Percentiles rank a stretch among this genome's conserved stretches.
Evolutionary conservation across 2,888 invertebrate genomes (phyloP).

Genomic region (Lutraria lutraria): DNA sequence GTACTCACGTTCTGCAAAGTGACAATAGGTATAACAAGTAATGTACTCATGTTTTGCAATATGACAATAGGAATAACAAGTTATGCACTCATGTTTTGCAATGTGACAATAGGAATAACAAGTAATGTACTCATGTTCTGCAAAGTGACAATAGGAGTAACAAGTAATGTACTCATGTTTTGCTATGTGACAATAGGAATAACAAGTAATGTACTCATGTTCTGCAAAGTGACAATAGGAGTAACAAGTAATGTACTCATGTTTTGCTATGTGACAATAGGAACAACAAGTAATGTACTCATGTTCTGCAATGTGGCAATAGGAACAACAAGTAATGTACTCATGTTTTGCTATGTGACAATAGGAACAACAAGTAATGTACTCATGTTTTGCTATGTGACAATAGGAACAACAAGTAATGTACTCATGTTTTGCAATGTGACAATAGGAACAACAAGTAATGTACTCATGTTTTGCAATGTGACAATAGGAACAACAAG

Average conservation of each 20-base stretch:
- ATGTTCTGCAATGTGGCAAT: not conserved
- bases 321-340: not conserved
- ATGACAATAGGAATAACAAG: not conserved
- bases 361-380: not conserved
- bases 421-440: slow-evolving; percentile 75
- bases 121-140: not conserved
- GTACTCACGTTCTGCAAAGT: not conserved
- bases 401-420: not conserved
- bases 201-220: not conserved
- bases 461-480: not conserved
- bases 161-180: slow-evolving; percentile 71
- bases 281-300: not conserved
- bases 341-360: slow-evolving; percentile 75
- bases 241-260: slow-evolving; percentile 21
- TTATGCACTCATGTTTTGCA: slow-evolving; percentile 76
- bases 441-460: not conserved
- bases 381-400: not conserved
- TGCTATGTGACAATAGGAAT: slow-evolving; percentile 51
- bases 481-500: not conserved
- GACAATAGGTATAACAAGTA: not conserved
- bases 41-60: not conserved
- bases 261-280: slow-evolving; percentile 72
- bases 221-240: not conserved
- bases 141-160: not conserved
- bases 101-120: not conserved